Evolutionary conservation across 2,888 invertebrate genomes (phyloP), one percentile per base, ranked within the genome.

Genomic region (Cartodere bifasciata): DNA sequence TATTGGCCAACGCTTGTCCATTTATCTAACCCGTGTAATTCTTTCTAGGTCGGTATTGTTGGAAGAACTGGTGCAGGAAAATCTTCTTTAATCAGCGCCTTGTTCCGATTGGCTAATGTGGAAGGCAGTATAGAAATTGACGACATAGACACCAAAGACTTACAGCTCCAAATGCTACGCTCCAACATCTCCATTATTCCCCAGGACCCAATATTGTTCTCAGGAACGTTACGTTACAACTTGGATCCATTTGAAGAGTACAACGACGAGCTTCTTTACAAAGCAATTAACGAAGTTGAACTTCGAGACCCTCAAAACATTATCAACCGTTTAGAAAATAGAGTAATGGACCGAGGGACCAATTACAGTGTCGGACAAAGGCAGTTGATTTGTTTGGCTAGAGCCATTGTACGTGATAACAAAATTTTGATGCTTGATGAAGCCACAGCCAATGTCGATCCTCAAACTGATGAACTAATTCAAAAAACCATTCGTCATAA

Each of bases 361-460:
- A 84, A 85, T 59, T 85, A 87, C 55, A 90, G 88, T 33, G 79
- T 90, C 4, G 92, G 92, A 0, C 91, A 92, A 55, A 65, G 88
- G 6, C 92, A 92, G 55, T 62, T 92, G 29, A 76, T 92, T 25
- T 92, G 91, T 54, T 64, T 92, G 36, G 91, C 90, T 1, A 69
- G 92, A 31, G 91, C 91, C 20, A 81, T 92, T 46, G 63, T 92
- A 11, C 69, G 83, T 13, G 79, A 80, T 40, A 88, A 87, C 57
- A 75, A 73, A 42, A 79, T 92, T 41, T 66, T 92, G 1, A 79
- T 91, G 42, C 66, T 92, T 43, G 91, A 92, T 52, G 92, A 92
- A 59, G 91, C 91, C 10, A 91, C 91, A 0, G 90, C 91, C 2
- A 91, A 90, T 54, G 87, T 91, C 5, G 90, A 92, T 61, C 84